These are phyloP conservation scores for Sebastes schlegelii DNA, from an alignment of 2,113 vertebrate species.

Conservation along the genomic window DNA sequence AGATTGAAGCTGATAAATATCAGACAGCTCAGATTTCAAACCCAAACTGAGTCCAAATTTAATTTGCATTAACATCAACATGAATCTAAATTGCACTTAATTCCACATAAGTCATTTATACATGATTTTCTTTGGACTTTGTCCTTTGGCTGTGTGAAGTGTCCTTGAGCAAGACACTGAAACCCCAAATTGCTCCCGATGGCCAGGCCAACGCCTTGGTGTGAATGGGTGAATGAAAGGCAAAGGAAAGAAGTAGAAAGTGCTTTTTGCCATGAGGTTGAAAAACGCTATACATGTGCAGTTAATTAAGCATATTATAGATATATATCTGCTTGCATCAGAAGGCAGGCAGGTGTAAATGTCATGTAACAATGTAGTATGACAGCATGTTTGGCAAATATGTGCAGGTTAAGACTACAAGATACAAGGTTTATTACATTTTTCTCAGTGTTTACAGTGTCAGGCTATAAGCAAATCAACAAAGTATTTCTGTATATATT, in stretches of 20 bases:
- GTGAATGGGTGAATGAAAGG: neutral
- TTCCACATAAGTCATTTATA: neutral
- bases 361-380: neutral
- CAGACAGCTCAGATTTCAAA: slow-evolving; percentile 44
- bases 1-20: slow-evolving; percentile 56
- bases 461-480: neutral
- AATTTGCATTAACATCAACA: slow-evolving; percentile 7
- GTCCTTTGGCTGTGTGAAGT: neutral
- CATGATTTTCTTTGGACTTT: neutral
- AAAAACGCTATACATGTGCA: neutral
- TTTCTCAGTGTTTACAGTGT: slow-evolving; percentile 3
- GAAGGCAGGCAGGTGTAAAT: neutral
- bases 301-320: neutral
- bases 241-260: neutral
- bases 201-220: neutral
- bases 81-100: neutral
- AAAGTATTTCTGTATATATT: slow-evolving; percentile 4
- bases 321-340: neutral
- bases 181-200: neutral
- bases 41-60: slow-evolving; percentile 17
- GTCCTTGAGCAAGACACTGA: neutral
- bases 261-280: neutral
- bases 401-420: neutral
- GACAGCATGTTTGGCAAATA: neutral
- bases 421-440: neutral